Evolutionary conservation across 2,888 invertebrate species (phyloP), one percentile per base, ranked within the genome.

Genomic region (Hirtodrosophila alboralis): DNA sequence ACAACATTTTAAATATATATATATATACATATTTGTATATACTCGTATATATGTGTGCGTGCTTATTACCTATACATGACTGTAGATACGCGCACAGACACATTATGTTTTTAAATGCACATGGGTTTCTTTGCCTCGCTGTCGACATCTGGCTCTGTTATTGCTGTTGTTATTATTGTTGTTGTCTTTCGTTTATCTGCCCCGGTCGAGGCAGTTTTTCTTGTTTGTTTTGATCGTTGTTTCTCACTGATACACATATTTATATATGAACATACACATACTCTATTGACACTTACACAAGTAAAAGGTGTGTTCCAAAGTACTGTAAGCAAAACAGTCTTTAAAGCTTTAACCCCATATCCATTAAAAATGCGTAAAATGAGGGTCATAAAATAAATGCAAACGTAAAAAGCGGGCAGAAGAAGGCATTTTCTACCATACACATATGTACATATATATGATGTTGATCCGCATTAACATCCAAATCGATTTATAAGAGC

Each of bases 181-280:
- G 26, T 26, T 49, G 26, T 38, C 13, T 61, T 52, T 12, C 44
- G 53, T 61, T 52, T 72, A 63, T 64, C 60, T 51, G 48, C 34
- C 34, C 47, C 53, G 38, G 66, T 40, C 37, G 59, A 38, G 54
- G 66, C 74, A 68, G 81, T 75, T 84, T 73, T 77, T 69, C 84
- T 72, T 60, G 73, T 83, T 83, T 84, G 83, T 86, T 84, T 63
- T 83, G 84, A 75, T 83, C 73, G 51, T 40, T 54, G 62, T 52
- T 84, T 80, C 81, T 66, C 53, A 18, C 14, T 28, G 31, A 7
- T 37, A 38, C 13, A 71, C 12, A 62, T 28, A 41, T 28, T 8
- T 41, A 43, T 27, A 16, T 48, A 18, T 18, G 18, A 18, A 18
- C 2, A 18, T 5, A 18, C 5, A 18, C 18, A 5, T 5, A 40